Percentiles rank a stretch among this genome's conserved stretches.
phyloP scores from a whole-genome alignment of 2,888 invertebrate genomes.

The Brenthis ino region DNA sequence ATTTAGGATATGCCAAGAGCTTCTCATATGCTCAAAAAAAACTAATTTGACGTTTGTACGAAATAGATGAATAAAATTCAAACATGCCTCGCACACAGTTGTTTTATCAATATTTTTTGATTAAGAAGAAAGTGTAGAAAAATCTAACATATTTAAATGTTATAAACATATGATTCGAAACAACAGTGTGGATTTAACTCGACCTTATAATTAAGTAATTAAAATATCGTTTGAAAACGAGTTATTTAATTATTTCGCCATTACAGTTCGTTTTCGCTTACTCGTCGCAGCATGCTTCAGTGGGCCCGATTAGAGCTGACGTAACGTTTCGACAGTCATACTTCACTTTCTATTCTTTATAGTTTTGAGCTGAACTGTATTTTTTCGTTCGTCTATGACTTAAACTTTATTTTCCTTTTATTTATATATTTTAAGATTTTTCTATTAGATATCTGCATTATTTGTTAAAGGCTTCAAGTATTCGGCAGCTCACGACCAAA shows the following conservation, averaged over 20 bases:
- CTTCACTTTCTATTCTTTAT: constrained; percentile 45
- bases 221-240: constrained; percentile 14
- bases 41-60: no score
- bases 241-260: constrained; percentile 26
- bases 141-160: no score
- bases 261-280: constrained; percentile 43
- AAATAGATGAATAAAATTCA: no score
- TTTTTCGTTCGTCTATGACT: neutral
- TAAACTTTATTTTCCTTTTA: neutral
- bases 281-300: constrained; percentile 42
- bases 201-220: constrained; percentile 7
- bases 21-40: no score
- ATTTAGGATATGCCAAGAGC: no score
- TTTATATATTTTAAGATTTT: no score
- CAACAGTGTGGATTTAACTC: neutral
- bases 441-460: no score
- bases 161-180: neutral
- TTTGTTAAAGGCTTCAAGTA: no score
- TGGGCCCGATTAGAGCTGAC: constrained; percentile 43
- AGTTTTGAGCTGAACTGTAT: constrained; percentile 7
- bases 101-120: no score
- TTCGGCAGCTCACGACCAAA: no score
- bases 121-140: no score
- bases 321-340: constrained; percentile 37
- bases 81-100: no score